These are phyloP conservation scores for Rhizoglyphus robini DNA, from an alignment of 1,140 invertebrate genomes.

Conservation along the genomic window DNA sequence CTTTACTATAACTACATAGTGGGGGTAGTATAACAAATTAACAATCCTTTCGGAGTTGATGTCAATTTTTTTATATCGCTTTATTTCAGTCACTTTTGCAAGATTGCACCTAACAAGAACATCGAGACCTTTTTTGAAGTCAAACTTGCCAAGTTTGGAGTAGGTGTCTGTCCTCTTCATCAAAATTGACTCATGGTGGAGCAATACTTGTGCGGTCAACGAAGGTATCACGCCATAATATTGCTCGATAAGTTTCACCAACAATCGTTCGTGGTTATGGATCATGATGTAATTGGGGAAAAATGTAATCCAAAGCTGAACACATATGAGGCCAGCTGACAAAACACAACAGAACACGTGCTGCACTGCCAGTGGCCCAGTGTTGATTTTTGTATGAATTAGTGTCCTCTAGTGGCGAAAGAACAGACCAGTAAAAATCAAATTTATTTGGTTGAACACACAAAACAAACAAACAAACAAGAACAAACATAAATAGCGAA, in stretches of 20 bases:
- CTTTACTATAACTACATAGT: neutral
- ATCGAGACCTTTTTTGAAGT: neutral
- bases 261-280: constrained; percentile 3
- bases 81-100: neutral
- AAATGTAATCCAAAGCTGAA: neutral
- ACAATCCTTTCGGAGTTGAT: neutral
- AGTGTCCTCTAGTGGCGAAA: neutral
- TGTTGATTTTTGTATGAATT: neutral
- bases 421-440: neutral
- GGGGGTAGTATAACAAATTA: neutral
- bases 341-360: neutral
- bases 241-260: constrained; percentile 4
- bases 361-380: neutral
- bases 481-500: neutral
- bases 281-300: neutral
- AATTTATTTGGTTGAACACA: too few relatives aligned
- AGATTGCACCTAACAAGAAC: neutral
- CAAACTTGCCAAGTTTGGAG: neutral
- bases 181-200: neutral
- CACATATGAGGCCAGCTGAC: neutral
- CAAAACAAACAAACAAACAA: constrained; percentile 5
- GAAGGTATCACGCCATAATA: neutral
- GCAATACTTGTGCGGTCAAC: neutral
- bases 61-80: neutral
- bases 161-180: neutral